Percentiles rank a stretch among this genome's conserved stretches.
phyloP scores from a whole-genome alignment of 2,888 invertebrate genomes.

The Hermodice carunculata region DNA sequence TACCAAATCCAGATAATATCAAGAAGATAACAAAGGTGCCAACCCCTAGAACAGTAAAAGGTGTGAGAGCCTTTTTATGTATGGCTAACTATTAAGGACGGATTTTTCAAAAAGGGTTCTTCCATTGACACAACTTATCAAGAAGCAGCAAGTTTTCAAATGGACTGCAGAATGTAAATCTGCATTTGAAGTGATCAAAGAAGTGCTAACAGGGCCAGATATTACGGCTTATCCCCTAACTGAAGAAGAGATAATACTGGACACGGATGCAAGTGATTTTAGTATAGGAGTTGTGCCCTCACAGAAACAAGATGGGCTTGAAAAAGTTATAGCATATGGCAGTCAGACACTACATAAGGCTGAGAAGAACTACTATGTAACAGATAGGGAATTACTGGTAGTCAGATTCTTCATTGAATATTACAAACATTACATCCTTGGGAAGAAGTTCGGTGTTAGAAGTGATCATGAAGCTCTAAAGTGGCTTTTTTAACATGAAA shows the following conservation, averaged over 20 bases:
- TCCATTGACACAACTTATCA: not conserved
- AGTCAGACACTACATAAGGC: not conserved
- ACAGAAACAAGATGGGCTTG: not conserved
- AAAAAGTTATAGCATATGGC: slow-evolving; percentile 1
- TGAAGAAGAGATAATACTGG: too few relatives aligned
- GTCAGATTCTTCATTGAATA: not conserved
- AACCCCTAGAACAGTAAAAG: not conserved
- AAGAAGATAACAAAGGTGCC: not conserved
- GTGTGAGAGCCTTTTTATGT: not conserved
- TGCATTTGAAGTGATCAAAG: too few relatives aligned
- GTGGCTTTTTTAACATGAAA: not conserved
- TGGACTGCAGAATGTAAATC: too few relatives aligned
- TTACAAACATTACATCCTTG: not conserved
- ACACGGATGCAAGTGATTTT: not conserved
- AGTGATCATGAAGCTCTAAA: too few relatives aligned
- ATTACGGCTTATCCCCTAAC: too few relatives aligned
- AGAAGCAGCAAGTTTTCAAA: too few relatives aligned
- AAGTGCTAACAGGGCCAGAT: too few relatives aligned
- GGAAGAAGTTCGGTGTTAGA: not conserved
- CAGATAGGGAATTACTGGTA: not conserved
- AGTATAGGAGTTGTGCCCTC: not conserved
- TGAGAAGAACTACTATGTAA: not conserved
- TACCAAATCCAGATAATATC: not conserved
- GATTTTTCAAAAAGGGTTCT: not conserved
- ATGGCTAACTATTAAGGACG: not conserved